Base-by-base conservation (phyloP, 2,888 invertebrate species). In the Aproaerema taeniolella region DNA sequence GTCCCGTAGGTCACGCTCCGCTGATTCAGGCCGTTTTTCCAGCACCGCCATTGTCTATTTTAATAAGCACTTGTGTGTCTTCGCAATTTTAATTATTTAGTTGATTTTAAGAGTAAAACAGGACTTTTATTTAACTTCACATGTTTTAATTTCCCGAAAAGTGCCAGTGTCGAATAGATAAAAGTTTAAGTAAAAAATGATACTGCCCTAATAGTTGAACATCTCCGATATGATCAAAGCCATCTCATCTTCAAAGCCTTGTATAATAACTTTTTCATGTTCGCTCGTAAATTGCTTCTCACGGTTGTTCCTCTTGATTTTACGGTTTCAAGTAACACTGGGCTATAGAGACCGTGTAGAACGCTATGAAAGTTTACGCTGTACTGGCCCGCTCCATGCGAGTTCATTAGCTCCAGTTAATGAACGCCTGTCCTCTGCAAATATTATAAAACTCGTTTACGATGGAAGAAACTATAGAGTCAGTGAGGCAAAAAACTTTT, bases 271-370 rank as follows among this genome's bases (percentile, higher is more conserved):
- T 67, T 64, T 65, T 61, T 69, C 66, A 67, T 59, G 59, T 51
- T 50, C 56, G 67, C 59, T 74, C 67, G 68, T 77, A 71, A 74
- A 73, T 68, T 62, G 62, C 60, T 65, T 70, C 67, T 66, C 66
- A 64, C 61, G 60, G 59, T 53, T 41, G 29, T 31, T 38, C 55
- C 60, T 55, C 55, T 60, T 64, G 61, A 66, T 72, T 72, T 70
- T 65, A 72, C 64, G 61, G 58, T 60, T 58, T 58, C 64, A 52
- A 55, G 56, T 61, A 52, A 58, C 30, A 61, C 55, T 63, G 58
- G 53, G 58, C 55, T 44, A n/a, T n/a, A 51, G 52, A 54, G 26
- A 51, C 55, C 54, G 61, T 58, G 57, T n/a, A n/a, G n/a, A n/a
- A 16, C 5, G 20, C 17, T 37, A 37, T 30, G 30, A 30, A 56